phyloP scores from a whole-genome alignment of 1,140 invertebrate species.

The Hyphantria cunea region DNA sequence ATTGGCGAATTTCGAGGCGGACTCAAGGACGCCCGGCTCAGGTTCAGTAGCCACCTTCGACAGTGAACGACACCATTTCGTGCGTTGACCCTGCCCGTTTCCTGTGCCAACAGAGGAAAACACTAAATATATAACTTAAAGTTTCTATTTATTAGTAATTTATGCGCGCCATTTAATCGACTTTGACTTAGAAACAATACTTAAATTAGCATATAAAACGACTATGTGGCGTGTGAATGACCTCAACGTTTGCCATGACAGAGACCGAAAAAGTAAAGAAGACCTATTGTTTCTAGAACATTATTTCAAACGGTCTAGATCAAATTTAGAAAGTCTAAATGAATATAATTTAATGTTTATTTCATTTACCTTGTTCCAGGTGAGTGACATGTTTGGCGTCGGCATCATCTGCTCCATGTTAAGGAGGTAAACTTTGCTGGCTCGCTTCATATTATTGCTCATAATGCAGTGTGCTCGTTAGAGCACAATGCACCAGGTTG shows the following conservation, averaged over 20 bases:
- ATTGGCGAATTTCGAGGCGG: slow-evolving; percentile 67
- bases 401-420: not conserved
- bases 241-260: slow-evolving; percentile 34
- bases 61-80: slow-evolving; percentile 77
- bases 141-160: slow-evolving; percentile 48
- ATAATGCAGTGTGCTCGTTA: slow-evolving; percentile 76
- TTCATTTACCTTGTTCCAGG: slow-evolving; percentile 59
- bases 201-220: slow-evolving; percentile 58
- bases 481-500: slow-evolving; percentile 80
- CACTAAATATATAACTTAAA: slow-evolving; percentile 50
- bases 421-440: slow-evolving; percentile 57
- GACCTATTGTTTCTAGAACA: not conserved
- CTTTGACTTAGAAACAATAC: slow-evolving; percentile 66
- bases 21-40: slow-evolving; percentile 71
- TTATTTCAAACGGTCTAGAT: too few relatives aligned
- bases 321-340: too few relatives aligned
- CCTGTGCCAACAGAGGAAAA: slow-evolving; percentile 66
- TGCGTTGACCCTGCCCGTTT: slow-evolving; percentile 72
- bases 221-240: slow-evolving; percentile 46
- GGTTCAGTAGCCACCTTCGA: slow-evolving; percentile 74
- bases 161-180: slow-evolving; percentile 53
- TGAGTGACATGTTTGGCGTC: slow-evolving; percentile 40
- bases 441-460: slow-evolving; percentile 65
- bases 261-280: slow-evolving; percentile 19
- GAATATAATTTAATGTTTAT: not conserved